phyloP scores from a whole-genome alignment of 2,113 vertebrate species.

The Mus spicilegus region DNA sequence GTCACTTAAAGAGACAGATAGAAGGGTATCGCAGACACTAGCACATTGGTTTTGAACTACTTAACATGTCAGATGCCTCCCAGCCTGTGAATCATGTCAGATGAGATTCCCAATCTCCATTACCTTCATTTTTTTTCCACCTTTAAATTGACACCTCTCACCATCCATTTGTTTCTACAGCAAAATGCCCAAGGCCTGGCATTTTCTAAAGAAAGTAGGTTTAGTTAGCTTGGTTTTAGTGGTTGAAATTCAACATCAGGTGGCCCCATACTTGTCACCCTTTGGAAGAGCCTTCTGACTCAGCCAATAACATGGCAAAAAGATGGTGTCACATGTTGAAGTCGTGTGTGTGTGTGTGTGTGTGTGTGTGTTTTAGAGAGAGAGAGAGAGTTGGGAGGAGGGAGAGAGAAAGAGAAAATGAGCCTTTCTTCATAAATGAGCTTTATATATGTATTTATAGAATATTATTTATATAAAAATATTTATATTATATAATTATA shows the following conservation, averaged over 20 bases:
- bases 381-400: too few relatives aligned
- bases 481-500: too few relatives aligned
- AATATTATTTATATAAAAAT: too few relatives aligned
- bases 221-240: not conserved
- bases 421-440: not conserved
- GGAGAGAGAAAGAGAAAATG: too few relatives aligned
- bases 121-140: not conserved
- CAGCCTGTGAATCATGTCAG: not conserved
- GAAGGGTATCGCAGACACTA: not conserved
- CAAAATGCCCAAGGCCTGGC: not conserved
- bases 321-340: not conserved
- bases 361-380: too few relatives aligned
- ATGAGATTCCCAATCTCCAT: not conserved
- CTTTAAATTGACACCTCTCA: not conserved
- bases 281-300: not conserved
- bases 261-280: not conserved
- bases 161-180: not conserved
- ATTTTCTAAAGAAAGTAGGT: not conserved
- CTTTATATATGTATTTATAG: too few relatives aligned
- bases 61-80: not conserved
- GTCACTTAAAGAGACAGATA: too few relatives aligned
- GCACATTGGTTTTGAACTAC: not conserved
- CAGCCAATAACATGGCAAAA: not conserved
- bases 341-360: too few relatives aligned
- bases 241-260: not conserved